Conservation (phyloP, 1,140 invertebrate species). For the Tetragonula clypearis region DNA sequence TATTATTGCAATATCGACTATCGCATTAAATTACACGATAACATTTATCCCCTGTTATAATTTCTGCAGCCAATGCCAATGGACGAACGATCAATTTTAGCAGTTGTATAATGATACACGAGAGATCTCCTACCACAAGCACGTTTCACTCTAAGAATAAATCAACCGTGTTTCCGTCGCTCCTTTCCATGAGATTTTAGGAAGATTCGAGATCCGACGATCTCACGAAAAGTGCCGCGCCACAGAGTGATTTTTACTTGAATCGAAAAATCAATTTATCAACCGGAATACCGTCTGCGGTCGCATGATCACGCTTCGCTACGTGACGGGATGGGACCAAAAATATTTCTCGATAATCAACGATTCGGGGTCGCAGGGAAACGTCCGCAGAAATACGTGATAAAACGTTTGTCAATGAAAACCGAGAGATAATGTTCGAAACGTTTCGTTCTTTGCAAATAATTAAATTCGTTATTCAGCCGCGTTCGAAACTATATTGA, state of each 20-base stretch:
- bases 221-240: background rate
- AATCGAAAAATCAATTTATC: constrained; percentile 29
- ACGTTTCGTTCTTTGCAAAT: background rate
- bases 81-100: background rate
- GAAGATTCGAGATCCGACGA: background rate
- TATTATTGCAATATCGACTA: too few species aligned
- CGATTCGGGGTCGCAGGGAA: background rate
- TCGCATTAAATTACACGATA: background rate
- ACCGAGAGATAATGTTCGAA: too few species aligned
- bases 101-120: background rate
- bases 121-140: background rate
- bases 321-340: constrained; percentile 13
- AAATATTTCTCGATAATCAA: constrained; percentile 34
- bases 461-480: background rate
- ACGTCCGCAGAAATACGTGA: constrained; percentile 26
- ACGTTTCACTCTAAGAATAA: background rate
- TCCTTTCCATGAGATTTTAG: background rate
- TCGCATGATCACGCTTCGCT: constrained; percentile 23
- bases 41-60: background rate
- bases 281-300: background rate
- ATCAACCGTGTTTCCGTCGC: background rate
- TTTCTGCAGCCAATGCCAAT: background rate
- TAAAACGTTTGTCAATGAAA: background rate
- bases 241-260: background rate
- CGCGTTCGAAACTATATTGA: fast-evolving